Conservation (phyloP, 2,888 invertebrate genomes). For the Syrista parreyssii region DNA sequence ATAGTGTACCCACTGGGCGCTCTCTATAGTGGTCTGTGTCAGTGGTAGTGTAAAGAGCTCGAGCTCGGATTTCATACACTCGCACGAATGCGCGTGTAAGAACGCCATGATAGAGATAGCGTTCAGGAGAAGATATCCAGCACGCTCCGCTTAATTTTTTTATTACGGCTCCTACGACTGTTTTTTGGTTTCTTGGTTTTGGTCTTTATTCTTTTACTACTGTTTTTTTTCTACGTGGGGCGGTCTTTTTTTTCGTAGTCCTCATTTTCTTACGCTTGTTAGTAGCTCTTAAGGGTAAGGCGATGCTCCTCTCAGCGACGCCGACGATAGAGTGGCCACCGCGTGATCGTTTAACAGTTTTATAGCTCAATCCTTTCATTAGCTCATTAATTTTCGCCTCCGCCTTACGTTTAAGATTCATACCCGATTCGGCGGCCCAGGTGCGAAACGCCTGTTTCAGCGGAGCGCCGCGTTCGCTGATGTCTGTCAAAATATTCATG, state of each 20-base stretch:
- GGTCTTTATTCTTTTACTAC: no score
- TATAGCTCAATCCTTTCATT: slow-evolving; percentile 7
- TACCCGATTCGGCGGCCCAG: neutral
- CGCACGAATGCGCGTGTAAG: slow-evolving; percentile 32
- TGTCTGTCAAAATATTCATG: slow-evolving; percentile 3
- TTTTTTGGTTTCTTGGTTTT: no score
- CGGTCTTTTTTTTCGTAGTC: no score
- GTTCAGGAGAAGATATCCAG: slow-evolving; percentile 25
- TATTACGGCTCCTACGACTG: neutral
- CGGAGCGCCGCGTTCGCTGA: neutral
- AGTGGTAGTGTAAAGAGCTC: slow-evolving; percentile 40
- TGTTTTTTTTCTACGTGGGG: no score
- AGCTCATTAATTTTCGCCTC: neutral
- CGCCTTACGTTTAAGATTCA: slow-evolving; percentile 4
- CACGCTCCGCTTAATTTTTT: neutral
- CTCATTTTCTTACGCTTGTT: no score
- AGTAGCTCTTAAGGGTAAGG: no score
- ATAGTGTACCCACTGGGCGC: slow-evolving; percentile 32
- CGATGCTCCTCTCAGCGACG: no score
- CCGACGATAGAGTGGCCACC: no score
- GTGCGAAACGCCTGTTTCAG: neutral
- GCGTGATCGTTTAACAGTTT: neutral
- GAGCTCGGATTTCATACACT: slow-evolving; percentile 35
- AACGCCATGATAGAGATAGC: slow-evolving; percentile 29
- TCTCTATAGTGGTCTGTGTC: slow-evolving; percentile 39